phyloP scores from a whole-genome alignment of 2,888 invertebrate species.

The Hydrotaea diabolus region DNA sequence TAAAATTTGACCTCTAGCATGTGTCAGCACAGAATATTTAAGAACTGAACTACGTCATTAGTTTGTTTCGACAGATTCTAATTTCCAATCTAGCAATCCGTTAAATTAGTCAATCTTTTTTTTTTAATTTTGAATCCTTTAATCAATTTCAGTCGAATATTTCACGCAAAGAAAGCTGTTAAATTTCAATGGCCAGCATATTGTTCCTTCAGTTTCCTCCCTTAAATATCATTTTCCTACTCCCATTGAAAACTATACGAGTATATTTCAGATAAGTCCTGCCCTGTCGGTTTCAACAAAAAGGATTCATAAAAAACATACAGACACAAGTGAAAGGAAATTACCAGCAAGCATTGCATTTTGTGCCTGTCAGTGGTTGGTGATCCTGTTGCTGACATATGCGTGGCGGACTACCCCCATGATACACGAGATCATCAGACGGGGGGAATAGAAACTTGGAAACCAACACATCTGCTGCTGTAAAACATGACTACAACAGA shows the following conservation, averaged over 20 bases:
- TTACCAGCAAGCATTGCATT: background rate
- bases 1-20: too few species aligned
- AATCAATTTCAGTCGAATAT: too few species aligned
- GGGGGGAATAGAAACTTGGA: background rate
- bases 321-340: background rate
- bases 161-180: too few species aligned
- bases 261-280: background rate
- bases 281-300: too few species aligned
- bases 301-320: background rate
- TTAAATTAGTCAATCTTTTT: too few species aligned
- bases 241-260: background rate
- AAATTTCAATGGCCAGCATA: background rate
- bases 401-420: slow-evolving; percentile 23
- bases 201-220: background rate
- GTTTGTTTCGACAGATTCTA: too few species aligned
- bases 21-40: too few species aligned
- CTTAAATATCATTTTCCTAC: background rate
- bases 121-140: too few species aligned
- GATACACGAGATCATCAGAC: background rate
- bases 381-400: slow-evolving; percentile 36
- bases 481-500: background rate
- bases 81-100: too few species aligned
- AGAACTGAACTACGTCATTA: too few species aligned
- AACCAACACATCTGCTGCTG: slow-evolving; percentile 24
- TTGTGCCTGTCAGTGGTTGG: background rate